These are phyloP conservation scores for Euphonia xanthogaster DNA, from an alignment of 2,797 vertebrate species.

Conservation along the genomic window DNA sequence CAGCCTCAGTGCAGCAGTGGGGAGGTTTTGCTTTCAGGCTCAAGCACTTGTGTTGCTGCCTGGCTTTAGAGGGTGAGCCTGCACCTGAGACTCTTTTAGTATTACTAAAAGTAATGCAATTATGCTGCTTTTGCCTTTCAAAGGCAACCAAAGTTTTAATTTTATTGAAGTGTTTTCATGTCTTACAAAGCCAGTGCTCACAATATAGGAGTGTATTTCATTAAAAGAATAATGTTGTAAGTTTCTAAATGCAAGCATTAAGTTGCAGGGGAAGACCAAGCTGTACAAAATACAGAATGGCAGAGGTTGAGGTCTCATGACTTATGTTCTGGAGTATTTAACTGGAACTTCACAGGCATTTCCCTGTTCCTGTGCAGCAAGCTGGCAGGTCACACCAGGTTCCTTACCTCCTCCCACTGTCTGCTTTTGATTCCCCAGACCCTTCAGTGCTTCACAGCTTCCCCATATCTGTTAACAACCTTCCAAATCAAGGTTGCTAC, in stretches of 20 bases:
- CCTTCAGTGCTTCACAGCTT: neutral
- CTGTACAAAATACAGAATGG: neutral
- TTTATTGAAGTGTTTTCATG: neutral
- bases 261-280: neutral
- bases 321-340: neutral
- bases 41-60: neutral
- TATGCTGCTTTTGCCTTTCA: neutral
- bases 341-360: neutral
- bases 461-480: neutral
- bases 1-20: neutral
- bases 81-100: neutral
- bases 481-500: neutral
- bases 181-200: neutral
- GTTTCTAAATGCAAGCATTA: neutral
- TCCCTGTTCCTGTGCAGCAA: neutral
- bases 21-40: conserved; percentile 8
- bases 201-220: neutral
- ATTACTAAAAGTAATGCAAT: neutral
- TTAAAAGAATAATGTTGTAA: neutral
- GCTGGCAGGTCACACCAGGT: neutral
- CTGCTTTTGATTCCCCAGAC: neutral
- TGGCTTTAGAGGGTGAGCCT: neutral
- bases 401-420: neutral
- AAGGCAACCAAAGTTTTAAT: neutral
- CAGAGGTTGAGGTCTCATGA: neutral